These are phyloP conservation scores for Cantharis flavilabris DNA, from an alignment of 2,888 invertebrate genomes.

Conservation along the genomic window DNA sequence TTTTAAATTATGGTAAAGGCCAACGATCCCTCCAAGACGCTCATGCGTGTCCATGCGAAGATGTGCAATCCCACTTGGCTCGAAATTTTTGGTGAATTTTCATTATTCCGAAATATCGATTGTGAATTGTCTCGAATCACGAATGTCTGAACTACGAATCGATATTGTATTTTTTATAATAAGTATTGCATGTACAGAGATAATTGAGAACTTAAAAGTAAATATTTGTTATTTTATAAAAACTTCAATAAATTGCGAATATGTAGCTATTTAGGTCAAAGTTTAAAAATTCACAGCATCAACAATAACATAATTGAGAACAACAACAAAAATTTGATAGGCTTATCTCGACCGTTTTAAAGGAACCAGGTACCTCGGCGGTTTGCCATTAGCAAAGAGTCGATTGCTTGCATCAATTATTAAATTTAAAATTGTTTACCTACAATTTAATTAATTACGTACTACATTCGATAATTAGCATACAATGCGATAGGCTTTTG, in stretches of 20 bases:
- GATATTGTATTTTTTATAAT: not conserved
- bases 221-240: not conserved
- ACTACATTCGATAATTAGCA: not conserved
- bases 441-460: not conserved
- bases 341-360: not conserved
- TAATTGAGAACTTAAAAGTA: not conserved
- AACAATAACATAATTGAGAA: not conserved
- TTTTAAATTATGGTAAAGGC: not conserved
- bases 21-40: not conserved
- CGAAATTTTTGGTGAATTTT: not conserved
- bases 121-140: not conserved
- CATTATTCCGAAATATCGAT: not conserved
- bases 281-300: not conserved
- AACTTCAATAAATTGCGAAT: not conserved
- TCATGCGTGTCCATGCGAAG: not conserved
- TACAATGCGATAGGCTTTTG: not conserved
- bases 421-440: not conserved
- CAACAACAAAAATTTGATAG: not conserved
- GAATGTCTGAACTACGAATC: not conserved
- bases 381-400: no score
- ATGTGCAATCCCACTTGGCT: no score
- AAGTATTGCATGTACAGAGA: not conserved
- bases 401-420: no score
- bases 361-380: no score
- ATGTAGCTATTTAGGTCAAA: not conserved